Evolutionary conservation across 2,797 vertebrate species (phyloP), one percentile per base, ranked within the genome.

Genomic region (Botia kubotai): DNA sequence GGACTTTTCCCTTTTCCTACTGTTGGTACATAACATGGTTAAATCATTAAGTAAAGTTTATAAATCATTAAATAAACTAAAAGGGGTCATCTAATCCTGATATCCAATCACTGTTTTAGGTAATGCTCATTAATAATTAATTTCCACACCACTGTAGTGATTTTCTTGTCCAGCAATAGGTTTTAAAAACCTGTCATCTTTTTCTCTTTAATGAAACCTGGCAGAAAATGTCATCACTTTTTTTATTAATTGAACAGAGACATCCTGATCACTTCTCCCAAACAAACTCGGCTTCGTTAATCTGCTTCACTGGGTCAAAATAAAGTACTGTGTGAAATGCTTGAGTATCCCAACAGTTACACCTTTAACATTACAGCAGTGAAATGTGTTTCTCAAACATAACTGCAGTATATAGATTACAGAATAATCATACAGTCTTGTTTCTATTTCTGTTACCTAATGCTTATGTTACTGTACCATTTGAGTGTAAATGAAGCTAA

Each of bases 1-100:
- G 33, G 33, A 5, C 63, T 13, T 2, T 84, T 86, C 0, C 92
- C 86, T 89, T 19, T 92, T 91, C 71, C 84, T 90, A 48, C 23
- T 26, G 23, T 26, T 26, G 23, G 23, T 26, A 26, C 81, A 33
- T 33, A 33, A 33, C 89, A 16, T 86, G 92, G 92, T 93, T 80
- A 5, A 33, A 33, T 33, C 33, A 33, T 33, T 33, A 14, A 87
- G 85, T 83, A 26, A 26, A 26, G 23, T 26, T 26, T 26, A 26
- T 26, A 26, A 26, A 26, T 55, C 16, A 17, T 26, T 26, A 46
- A 68, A 68, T 57, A 0, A 68, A 4, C 6, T 6, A 57, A 3
- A 26, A 1, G 23, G 23, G 23, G 23, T 33, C 33, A 5, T 68
- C 10, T 68, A 33, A 33, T 3, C 33, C 33, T 33, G 14, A 39